Percentiles rank a stretch among this genome's conserved stretches.
Evolutionary conservation across 2,113 vertebrate species (phyloP).

Genomic region (Alexandromys fortis): DNA sequence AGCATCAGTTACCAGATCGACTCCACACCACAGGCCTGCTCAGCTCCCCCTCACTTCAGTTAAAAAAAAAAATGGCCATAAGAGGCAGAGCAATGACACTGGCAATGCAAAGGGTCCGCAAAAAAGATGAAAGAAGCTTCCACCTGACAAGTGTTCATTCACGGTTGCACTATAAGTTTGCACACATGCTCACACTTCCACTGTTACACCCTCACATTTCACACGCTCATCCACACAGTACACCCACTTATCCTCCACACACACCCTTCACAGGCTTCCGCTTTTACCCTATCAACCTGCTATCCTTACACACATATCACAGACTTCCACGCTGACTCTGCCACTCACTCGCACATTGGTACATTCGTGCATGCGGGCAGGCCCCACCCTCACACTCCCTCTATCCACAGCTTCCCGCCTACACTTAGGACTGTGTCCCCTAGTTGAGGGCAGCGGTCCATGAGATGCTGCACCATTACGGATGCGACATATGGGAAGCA

Average conservation of each 20-base stretch:
- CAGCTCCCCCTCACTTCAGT: background rate
- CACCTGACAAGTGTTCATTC: no score
- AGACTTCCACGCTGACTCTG: background rate
- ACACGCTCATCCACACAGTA: background rate
- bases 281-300: background rate
- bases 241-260: background rate
- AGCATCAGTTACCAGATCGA: background rate
- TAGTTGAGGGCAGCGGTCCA: no score
- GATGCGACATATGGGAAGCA: no score
- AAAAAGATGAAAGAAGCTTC: background rate
- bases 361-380: background rate
- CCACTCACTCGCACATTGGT: background rate
- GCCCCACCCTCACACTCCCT: background rate
- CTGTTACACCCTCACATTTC: background rate
- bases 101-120: background rate
- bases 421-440: background rate
- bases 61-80: background rate
- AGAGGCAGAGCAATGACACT: background rate
- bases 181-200: background rate
- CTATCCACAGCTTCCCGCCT: background rate
- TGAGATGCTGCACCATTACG: accelerated
- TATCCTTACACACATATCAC: no score
- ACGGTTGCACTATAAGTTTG: background rate
- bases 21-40: background rate
- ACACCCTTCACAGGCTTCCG: background rate